These are phyloP conservation scores for Pachyuromys duprasi DNA, from an alignment of 2,797 vertebrate genomes.

Conservation along the genomic window DNA sequence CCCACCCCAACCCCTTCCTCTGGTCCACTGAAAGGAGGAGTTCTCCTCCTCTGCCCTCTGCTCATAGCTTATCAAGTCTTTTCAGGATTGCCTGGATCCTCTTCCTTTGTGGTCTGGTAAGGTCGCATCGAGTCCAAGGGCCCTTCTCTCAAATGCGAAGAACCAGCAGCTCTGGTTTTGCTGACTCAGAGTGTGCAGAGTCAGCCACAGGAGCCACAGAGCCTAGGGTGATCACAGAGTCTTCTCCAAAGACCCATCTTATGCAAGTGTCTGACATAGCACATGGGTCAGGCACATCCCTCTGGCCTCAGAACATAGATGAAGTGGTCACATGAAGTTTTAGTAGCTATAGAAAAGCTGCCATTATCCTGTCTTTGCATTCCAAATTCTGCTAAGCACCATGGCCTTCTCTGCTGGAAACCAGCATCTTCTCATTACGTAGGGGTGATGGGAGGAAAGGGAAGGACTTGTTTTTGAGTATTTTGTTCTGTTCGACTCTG, in stretches of 20 bases:
- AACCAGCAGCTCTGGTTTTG: neutral
- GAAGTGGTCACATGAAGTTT: conserved; percentile 36
- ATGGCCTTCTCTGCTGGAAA: neutral
- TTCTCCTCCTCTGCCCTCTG: too few species aligned
- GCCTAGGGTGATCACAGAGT: neutral
- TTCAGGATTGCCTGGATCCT: too few species aligned
- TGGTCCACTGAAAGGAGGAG: too few species aligned
- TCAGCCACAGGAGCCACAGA: neutral
- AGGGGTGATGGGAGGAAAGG: neutral
- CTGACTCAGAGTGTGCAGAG: neutral
- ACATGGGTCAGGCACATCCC: neutral
- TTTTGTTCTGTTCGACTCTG: conserved; percentile 27
- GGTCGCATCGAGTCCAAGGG: neutral
- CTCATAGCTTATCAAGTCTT: too few species aligned
- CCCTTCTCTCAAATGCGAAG: neutral
- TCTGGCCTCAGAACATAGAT: neutral
- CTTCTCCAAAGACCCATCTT: neutral
- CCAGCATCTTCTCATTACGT: neutral
- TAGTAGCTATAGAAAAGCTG: neutral
- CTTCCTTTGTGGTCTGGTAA: too few species aligned
- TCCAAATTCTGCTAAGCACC: neutral
- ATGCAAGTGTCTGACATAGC: neutral
- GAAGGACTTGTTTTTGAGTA: conserved; percentile 8
- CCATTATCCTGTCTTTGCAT: neutral
- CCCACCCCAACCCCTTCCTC: too few species aligned